Evolutionary conservation across 2,888 invertebrate species (phyloP).

Genomic region (Cylindroiulus punctatus): DNA sequence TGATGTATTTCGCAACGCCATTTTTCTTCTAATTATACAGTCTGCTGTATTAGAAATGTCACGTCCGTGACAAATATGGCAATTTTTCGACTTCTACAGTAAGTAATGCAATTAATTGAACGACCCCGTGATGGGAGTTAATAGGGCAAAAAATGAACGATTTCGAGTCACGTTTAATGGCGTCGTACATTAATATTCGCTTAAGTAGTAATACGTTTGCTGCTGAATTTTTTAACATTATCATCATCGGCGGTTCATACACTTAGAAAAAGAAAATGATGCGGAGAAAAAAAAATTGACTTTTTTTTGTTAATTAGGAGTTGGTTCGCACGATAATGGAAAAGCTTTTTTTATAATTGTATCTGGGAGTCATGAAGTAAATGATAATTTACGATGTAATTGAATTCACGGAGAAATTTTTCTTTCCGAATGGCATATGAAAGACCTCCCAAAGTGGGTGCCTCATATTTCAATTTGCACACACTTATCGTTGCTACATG

Average conservation of each 20-base stretch:
- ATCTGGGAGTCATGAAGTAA: slow-evolving; percentile 40
- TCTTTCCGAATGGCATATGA: background rate
- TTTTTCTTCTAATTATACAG: too few species aligned
- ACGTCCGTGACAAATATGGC: background rate
- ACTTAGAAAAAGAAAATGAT: background rate
- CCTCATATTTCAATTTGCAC: background rate
- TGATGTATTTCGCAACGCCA: too few species aligned
- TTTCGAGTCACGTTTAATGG: slow-evolving; percentile 51
- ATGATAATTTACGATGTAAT: slow-evolving; percentile 40
- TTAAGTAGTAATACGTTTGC: slow-evolving; percentile 46
- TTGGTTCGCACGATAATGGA: slow-evolving; percentile 39
- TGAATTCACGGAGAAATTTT: background rate
- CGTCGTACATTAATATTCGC: slow-evolving; percentile 45
- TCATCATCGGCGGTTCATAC: background rate
- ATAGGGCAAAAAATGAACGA: slow-evolving; percentile 33
- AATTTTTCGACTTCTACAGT: background rate
- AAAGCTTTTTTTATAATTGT: slow-evolving; percentile 40
- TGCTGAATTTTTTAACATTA: background rate
- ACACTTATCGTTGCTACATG: too few species aligned
- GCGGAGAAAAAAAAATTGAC: background rate
- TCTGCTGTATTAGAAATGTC: background rate
- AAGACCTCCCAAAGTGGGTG: background rate
- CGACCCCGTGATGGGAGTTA: slow-evolving; percentile 26
- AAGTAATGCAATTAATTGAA: background rate
- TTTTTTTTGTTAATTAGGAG: slow-evolving; percentile 17